These are phyloP conservation scores for Florisuga fusca DNA, from an alignment of 2,797 vertebrate species.

Conservation along the genomic window DNA sequence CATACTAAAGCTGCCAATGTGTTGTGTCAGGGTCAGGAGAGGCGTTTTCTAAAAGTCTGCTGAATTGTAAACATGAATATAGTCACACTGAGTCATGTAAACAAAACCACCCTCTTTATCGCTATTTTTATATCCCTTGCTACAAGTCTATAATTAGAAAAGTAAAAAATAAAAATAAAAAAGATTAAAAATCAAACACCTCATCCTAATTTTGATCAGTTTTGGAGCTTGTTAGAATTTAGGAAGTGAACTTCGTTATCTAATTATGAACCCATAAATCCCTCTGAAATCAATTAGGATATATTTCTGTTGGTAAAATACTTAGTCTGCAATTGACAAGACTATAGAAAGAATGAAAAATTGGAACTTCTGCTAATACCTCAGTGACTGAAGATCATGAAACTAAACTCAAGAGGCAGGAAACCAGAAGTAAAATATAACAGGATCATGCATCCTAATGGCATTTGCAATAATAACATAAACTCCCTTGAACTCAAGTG, in stretches of 20 bases:
- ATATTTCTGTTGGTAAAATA: neutral
- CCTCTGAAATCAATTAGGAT: neutral
- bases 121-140: neutral
- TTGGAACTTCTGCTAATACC: neutral
- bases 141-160: neutral
- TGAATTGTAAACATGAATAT: neutral
- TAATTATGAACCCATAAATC: neutral
- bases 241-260: neutral
- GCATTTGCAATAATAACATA: neutral
- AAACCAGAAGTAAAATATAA: neutral
- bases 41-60: neutral
- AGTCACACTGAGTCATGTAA: neutral
- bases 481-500: neutral
- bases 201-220: neutral
- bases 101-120: neutral
- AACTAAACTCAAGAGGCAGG: neutral
- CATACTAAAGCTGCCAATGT: neutral
- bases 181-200: too few species aligned
- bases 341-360: neutral
- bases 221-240: neutral
- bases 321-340: neutral
- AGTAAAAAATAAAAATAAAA: too few species aligned
- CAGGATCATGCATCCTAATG: neutral
- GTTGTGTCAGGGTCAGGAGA: neutral
- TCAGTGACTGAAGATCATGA: neutral